Evolutionary conservation across 2,888 invertebrate genomes (phyloP).

Genomic region (Lepidocyrtoides sp.): DNA sequence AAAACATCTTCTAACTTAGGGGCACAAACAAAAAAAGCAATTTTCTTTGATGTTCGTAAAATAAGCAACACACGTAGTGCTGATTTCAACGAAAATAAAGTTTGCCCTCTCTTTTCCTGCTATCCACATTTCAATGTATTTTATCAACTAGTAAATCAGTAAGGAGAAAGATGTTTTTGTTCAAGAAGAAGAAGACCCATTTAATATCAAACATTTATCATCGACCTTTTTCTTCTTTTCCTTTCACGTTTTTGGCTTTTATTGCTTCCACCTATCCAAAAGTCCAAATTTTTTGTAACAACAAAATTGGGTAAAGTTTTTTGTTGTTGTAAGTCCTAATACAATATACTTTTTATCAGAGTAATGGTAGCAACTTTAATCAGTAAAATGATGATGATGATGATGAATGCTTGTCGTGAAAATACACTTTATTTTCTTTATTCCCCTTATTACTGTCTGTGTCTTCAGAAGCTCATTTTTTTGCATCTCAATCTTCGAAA

Average conservation of each 20-base stretch:
- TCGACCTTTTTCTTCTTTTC: neutral
- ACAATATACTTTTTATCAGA: slow-evolving; percentile 19
- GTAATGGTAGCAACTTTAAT: slow-evolving; percentile 47
- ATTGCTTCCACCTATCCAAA: neutral
- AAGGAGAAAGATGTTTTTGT: neutral
- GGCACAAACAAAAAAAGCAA: neutral
- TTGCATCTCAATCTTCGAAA: slow-evolving; percentile 58
- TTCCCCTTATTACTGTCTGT: slow-evolving; percentile 12
- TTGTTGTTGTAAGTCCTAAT: too few relatives aligned
- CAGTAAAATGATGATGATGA: slow-evolving; percentile 4
- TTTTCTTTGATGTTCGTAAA: slow-evolving; percentile 38
- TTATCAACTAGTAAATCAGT: neutral
- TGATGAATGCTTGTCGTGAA: neutral
- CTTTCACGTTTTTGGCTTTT: slow-evolving; percentile 37
- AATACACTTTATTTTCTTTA: slow-evolving; percentile 1
- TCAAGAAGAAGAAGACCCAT: slow-evolving; percentile 17
- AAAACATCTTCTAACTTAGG: neutral
- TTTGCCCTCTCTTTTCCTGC: neutral
- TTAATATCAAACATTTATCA: slow-evolving; percentile 35
- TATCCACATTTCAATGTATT: slow-evolving; percentile 5
- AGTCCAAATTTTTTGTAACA: neutral
- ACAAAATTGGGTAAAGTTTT: slow-evolving; percentile 2
- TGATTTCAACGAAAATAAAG: slow-evolving; percentile 29
- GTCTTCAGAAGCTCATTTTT: slow-evolving; percentile 41
- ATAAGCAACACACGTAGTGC: slow-evolving; percentile 24